A percentile compares a stretch with the other conserved stretches of the same genome.
Conservation (phyloP, 2,113 vertebrate genomes). For the Canis aureus region DNA sequence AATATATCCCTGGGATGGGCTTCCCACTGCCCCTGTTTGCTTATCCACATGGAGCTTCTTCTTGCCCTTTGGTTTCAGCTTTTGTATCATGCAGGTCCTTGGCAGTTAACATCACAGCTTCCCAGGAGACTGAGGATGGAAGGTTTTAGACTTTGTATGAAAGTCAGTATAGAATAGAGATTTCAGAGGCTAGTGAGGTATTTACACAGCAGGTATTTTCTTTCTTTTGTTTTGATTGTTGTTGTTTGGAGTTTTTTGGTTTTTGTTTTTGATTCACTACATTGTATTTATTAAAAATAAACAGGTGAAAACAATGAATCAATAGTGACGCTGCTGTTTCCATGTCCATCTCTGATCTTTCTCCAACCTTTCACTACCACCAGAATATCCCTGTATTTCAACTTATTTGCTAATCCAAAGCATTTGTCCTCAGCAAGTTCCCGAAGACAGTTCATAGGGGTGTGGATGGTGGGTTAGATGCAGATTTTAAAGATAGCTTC, state of each 20-base stretch:
- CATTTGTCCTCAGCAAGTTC: neutral
- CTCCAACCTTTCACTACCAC: neutral
- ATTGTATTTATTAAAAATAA: neutral
- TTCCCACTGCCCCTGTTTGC: neutral
- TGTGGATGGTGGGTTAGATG: neutral
- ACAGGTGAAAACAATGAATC: neutral
- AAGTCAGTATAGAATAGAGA: slow-evolving; percentile 14
- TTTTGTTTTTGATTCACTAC: too few relatives aligned
- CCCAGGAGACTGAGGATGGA: neutral
- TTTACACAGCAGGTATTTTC: neutral
- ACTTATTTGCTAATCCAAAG: neutral
- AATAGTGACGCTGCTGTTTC: neutral
- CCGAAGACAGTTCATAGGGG: neutral
- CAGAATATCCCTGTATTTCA: neutral
- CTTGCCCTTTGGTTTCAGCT: slow-evolving; percentile 27
- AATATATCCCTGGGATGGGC: neutral
- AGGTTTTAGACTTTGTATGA: slow-evolving; percentile 29
- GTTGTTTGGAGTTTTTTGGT: too few relatives aligned
- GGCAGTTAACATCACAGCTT: slow-evolving; percentile 48
- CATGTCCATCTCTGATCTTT: neutral
- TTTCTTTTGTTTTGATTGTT: neutral
- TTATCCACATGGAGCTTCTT: slow-evolving; percentile 57
- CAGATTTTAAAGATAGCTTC: slow-evolving; percentile 12
- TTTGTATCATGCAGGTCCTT: slow-evolving; percentile 15
- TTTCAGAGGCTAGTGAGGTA: neutral